These are phyloP conservation scores for Apamea monoglypha DNA, from an alignment of 2,888 invertebrate genomes.

Conservation along the genomic window DNA sequence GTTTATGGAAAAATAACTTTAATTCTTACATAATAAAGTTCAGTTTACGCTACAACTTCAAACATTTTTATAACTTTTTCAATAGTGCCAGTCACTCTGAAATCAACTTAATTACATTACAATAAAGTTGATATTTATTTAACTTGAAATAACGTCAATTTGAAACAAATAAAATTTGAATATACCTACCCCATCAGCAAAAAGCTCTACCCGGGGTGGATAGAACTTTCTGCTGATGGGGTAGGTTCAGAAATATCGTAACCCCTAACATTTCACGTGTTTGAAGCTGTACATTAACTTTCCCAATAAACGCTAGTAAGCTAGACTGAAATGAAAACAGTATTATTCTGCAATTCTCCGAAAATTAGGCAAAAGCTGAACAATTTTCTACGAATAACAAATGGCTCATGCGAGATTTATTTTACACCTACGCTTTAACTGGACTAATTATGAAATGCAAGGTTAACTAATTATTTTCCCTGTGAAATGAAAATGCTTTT, in stretches of 20 bases:
- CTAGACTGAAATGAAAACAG: slow-evolving; percentile 23
- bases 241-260: background rate
- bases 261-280: background rate
- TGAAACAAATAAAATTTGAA: too few species aligned
- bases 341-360: slow-evolving; percentile 8
- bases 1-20: too few species aligned
- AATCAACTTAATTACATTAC: too few species aligned
- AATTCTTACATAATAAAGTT: too few species aligned
- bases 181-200: background rate
- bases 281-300: background rate
- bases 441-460: slow-evolving; percentile 29
- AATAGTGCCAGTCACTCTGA: too few species aligned
- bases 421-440: slow-evolving; percentile 36
- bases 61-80: too few species aligned
- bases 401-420: slow-evolving; percentile 26
- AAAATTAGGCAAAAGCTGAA: slow-evolving; percentile 26
- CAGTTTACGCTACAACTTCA: too few species aligned
- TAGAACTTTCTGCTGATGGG: too few species aligned
- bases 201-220: background rate
- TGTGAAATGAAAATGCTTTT: slow-evolving; percentile 7
- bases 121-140: too few species aligned
- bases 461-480: slow-evolving; percentile 14
- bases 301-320: slow-evolving; percentile 6
- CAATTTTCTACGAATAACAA: slow-evolving; percentile 21
- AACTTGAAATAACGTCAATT: too few species aligned